These are phyloP conservation scores for Oryzias celebensis DNA, from an alignment of 2,113 vertebrate genomes.

Conservation along the genomic window DNA sequence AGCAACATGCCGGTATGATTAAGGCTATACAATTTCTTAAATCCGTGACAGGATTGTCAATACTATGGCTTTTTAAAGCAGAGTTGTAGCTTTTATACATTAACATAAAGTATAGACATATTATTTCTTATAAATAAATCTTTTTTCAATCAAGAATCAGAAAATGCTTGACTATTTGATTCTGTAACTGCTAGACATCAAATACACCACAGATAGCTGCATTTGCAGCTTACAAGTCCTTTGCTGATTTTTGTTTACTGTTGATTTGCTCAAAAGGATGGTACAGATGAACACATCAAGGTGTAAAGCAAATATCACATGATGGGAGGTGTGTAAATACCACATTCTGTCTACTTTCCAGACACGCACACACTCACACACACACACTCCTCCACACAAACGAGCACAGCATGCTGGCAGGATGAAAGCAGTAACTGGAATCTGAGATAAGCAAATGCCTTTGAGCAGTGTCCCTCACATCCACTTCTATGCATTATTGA, in stretches of 20 bases:
- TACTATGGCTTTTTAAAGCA: too few species aligned
- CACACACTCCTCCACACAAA: slow-evolving; percentile 47
- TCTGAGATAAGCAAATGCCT: slow-evolving; percentile 77
- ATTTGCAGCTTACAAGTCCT: slow-evolving; percentile 49
- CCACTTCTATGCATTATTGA: slow-evolving; percentile 78
- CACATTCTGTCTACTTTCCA: slow-evolving; percentile 54
- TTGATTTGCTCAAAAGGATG: slow-evolving; percentile 59
- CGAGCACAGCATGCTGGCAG: slow-evolving; percentile 51
- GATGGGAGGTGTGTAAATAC: slow-evolving; percentile 70
- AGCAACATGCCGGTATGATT: too few species aligned
- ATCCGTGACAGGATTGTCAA: too few species aligned
- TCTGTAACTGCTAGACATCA: slow-evolving; percentile 29
- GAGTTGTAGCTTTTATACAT: too few species aligned
- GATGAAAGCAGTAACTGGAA: slow-evolving; percentile 76
- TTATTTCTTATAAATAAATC: too few species aligned
- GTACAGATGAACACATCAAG: slow-evolving; percentile 73
- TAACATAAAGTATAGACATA: too few species aligned
- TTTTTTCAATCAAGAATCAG: too few species aligned
- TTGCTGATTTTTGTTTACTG: slow-evolving; percentile 55
- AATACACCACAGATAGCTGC: slow-evolving; percentile 25
- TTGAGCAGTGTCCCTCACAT: slow-evolving; percentile 74
- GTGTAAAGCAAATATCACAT: slow-evolving; percentile 68
- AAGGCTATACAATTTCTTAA: too few species aligned
- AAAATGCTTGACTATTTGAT: slow-evolving; percentile 17
- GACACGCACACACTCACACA: neutral